Conservation (phyloP, 2,888 invertebrate genomes). For the Chloromyia formosa region DNA sequence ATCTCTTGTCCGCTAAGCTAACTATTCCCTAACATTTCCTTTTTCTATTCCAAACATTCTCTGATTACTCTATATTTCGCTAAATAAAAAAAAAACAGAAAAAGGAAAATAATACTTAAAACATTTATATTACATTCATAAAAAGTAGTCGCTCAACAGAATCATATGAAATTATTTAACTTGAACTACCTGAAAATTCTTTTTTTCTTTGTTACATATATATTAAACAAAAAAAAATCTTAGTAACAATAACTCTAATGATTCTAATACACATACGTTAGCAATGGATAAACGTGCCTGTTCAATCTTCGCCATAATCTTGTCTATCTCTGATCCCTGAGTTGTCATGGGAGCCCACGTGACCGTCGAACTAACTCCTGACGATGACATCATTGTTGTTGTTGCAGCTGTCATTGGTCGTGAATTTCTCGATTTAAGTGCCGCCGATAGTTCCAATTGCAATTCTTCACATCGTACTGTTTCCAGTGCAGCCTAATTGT, state of each 20-base stretch:
- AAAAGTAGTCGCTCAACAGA: not conserved
- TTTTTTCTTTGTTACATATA: no score
- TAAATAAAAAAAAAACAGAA: not conserved
- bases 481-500: slow-evolving; percentile 70
- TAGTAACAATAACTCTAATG: slow-evolving; percentile 42
- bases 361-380: slow-evolving; percentile 59
- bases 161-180: no score
- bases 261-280: slow-evolving; percentile 59
- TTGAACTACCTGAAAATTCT: no score
- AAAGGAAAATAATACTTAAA: not conserved
- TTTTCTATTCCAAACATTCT: not conserved
- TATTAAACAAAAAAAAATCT: not conserved
- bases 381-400: slow-evolving; percentile 57
- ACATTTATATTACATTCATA: not conserved
- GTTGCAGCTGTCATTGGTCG: slow-evolving; percentile 59
- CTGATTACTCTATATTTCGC: not conserved
- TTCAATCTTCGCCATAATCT: slow-evolving; percentile 95
- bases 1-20: slow-evolving; percentile 18
- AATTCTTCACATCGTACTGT: slow-evolving; percentile 86
- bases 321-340: slow-evolving; percentile 82
- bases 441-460: slow-evolving; percentile 83
- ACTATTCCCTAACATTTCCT: slow-evolving; percentile 27
- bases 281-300: slow-evolving; percentile 66
- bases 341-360: slow-evolving; percentile 65
- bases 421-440: slow-evolving; percentile 68